A percentile compares a stretch with the other conserved stretches of the same genome.
phyloP scores from a whole-genome alignment of 2,888 invertebrate genomes.

The Eubasilissa splendida region DNA sequence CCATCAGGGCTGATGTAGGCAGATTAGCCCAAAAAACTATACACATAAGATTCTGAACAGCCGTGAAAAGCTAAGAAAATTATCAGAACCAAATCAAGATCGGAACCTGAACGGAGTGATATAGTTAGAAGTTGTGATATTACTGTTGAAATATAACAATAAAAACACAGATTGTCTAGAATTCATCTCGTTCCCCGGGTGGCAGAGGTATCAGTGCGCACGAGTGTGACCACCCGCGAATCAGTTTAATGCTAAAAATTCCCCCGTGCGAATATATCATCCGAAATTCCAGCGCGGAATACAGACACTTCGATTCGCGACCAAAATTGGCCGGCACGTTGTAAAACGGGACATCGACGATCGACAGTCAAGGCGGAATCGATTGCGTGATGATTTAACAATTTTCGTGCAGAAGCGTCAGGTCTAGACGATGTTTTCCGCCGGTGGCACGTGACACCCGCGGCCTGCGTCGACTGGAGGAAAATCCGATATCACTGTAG shows the following conservation, averaged over 20 bases:
- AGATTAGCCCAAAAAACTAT: no score
- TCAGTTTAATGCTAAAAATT: slow-evolving; percentile 45
- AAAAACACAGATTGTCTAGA: slow-evolving; percentile 41
- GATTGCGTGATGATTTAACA: no score
- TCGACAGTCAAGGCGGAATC: no score
- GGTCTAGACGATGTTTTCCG: neutral
- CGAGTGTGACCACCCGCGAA: slow-evolving; percentile 44
- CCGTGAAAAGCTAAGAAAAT: no score
- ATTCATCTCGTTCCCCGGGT: slow-evolving; percentile 26
- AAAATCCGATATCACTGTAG: slow-evolving; percentile 34
- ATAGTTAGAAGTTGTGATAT: no score
- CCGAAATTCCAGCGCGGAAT: slow-evolving; percentile 1
- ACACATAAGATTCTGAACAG: no score
- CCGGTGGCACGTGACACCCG: neutral
- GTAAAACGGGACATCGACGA: neutral
- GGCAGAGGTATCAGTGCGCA: slow-evolving; percentile 41
- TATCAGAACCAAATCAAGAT: no score
- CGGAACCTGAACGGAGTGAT: no score
- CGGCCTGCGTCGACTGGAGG: neutral
- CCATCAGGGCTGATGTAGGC: no score
- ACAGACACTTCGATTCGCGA: neutral
- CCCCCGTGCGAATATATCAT: slow-evolving; percentile 40
- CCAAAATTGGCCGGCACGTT: neutral
- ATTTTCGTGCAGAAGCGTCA: neutral
- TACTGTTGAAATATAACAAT: slow-evolving; percentile 16